Evolutionary conservation across 2,888 invertebrate species (phyloP), one percentile per base, ranked within the genome.

Genomic region (Melanargia galathea): DNA sequence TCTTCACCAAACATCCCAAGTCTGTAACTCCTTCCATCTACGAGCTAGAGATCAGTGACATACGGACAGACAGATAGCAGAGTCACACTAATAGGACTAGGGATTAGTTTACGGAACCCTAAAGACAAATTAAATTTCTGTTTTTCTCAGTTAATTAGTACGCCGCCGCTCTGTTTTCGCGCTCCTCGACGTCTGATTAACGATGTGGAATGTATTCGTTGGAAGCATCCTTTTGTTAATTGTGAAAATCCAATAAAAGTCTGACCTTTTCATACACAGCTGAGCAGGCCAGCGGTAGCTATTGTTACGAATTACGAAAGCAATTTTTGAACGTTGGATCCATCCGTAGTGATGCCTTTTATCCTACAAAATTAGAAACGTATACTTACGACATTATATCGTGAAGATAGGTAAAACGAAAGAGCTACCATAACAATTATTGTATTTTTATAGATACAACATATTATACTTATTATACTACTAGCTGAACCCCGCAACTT

Each of bases 191-290:
- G 33, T 33, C 7, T 52, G 56, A 63, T 57, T 63, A 65, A 65
- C 52, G 63, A 60, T 30, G 46, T 38, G 51, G 60, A 63, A 63
- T 51, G 51, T 60, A 55, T 65, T 56, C 20, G 33, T 20, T 33
- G 13, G 10, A 33, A 33, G 11, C 51, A 51, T 30, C 33, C 51
- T 30, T 51, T 51, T 51, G 51, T 51, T 51, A 51, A 51, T 51
- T 33, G 20, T 51, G 33, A 51, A 51, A 33, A 33, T 51, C 33
- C 33, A 51, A 51, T 51, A 51, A 51, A 48, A 48, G 22, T 24
- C 46, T 6, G 24, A 48, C 46, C 46, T 22, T 48, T 48, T 48
- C 22, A 48, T 48, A 43, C 8, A 16, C 16, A 24, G 20, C 13
- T 48, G 48, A 48, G 13, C 26, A 48, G 24, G 48, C 48, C 24